Evolutionary conservation across 2,113 vertebrate species (phyloP), one percentile per base, ranked within the genome.

Genomic region (Ceratotherium simum): DNA sequence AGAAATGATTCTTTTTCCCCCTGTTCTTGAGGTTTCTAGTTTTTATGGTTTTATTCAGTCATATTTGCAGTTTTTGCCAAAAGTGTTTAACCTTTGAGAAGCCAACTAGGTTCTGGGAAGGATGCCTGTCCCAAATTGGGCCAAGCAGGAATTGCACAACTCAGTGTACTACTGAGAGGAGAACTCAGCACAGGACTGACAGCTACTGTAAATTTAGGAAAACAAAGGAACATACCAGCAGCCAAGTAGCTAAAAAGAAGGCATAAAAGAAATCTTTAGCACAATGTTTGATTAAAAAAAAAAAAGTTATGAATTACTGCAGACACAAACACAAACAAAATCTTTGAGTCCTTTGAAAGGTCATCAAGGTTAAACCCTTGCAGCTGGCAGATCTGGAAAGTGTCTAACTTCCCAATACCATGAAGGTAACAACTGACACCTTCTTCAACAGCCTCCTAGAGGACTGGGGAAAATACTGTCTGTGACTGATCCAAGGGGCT

Each of bases 21-120:
- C 18, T 4, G 29, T 94, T 80, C 83, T 83, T 78, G 70, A 95
- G 76, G 83, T 39, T 96, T 97, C 94, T 67, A 70, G 13, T 81
- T 98, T 97, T 94, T 95, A 96, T 78, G 94, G 62, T 94, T 97
- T 96, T 96, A 96, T 97, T 96, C 42, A 31, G 83, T 97, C 70
- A 97, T 82, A 94, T 93, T 72, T 95, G 29, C n/a, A 91, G 67
- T 90, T 81, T 90, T 89, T 83, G 94, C 70, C 93, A 86, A 81
- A 93, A 95, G 60, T 31, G 36, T 97, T 98, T 97, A 96, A 97
- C 82, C 95, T 97, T 21, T 96, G 88, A 96, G 69, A 97, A 97
- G 96, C 90, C 96, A 96, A 96, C 54, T 96, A 90, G 96, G 80
- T 91, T 98, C 95, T 96, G 97, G 96, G 97, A 97, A 97, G 81